A percentile compares a stretch with the other conserved stretches of the same genome.
phyloP scores from a whole-genome alignment of 2,888 invertebrate genomes.

The Minunthozetes semirufus region DNA sequence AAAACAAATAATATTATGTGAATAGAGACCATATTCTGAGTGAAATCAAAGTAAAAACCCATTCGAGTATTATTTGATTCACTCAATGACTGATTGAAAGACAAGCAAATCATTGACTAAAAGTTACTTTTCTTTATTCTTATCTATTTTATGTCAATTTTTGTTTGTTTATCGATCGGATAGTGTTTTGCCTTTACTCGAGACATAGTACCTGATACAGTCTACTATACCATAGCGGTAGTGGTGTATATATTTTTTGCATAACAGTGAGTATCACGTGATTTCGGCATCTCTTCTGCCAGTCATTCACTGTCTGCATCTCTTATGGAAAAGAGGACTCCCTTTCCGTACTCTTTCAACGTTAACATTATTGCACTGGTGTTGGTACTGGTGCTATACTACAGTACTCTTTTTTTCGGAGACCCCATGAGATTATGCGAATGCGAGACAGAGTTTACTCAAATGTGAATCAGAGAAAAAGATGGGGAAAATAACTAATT shows the following conservation, averaged over 20 bases:
- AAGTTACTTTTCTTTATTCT: neutral
- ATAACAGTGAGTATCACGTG: neutral
- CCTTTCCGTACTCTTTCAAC: neutral
- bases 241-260: neutral
- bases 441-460: neutral
- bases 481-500: conserved; percentile 30
- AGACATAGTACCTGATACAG: neutral
- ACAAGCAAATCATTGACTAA: neutral
- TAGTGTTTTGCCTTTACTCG: neutral
- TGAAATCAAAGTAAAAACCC: neutral
- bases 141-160: neutral
- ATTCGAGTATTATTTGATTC: neutral
- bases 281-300: neutral
- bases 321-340: neutral
- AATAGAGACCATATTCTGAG: neutral
- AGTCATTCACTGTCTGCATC: neutral
- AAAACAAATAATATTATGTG: neutral
- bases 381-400: neutral
- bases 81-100: neutral
- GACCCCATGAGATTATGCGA: conserved; percentile 12
- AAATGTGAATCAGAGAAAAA: neutral
- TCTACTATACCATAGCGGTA: neutral
- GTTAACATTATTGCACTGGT: neutral
- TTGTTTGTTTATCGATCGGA: neutral
- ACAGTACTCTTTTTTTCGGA: conserved; percentile 6